Evolutionary conservation across 2,113 vertebrate genomes (phyloP).

Genomic region (Rhegmatorhina hoffmannsi): DNA sequence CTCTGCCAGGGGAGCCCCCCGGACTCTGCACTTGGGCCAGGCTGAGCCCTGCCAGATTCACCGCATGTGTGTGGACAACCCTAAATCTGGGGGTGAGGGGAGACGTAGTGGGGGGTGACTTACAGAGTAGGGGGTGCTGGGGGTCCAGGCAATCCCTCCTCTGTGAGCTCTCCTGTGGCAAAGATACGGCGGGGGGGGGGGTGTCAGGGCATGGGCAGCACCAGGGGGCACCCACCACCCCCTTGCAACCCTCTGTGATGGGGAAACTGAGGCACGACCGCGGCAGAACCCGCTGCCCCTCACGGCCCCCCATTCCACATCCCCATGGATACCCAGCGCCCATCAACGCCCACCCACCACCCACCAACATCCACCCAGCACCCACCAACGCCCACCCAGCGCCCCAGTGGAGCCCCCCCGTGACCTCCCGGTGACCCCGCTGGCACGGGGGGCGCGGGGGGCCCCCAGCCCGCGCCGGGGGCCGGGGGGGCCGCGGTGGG

Average conservation of each 20-base stretch:
- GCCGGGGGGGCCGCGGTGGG: background rate
- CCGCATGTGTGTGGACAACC: fast-evolving
- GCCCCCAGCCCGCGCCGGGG: background rate
- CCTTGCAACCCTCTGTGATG: fast-evolving
- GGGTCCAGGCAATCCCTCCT: background rate
- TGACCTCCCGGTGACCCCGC: background rate
- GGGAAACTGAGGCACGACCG: background rate
- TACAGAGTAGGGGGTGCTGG: background rate
- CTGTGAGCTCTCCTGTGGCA: background rate
- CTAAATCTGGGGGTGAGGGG: background rate
- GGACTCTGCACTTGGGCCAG: fast-evolving
- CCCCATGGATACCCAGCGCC: background rate
- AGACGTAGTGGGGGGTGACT: background rate
- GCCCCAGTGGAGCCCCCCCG: background rate
- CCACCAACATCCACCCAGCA: no score
- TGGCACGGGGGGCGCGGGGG: no score
- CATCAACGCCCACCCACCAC: background rate
- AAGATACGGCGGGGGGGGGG: background rate
- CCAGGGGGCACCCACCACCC: no score
- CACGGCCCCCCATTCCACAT: background rate
- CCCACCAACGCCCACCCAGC: background rate
- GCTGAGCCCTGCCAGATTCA: background rate
- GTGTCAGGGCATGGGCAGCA: background rate
- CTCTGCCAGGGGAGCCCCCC: background rate
- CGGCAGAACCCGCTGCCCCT: background rate